These are phyloP conservation scores for Brachyptera putata DNA, from an alignment of 2,888 invertebrate species.

Conservation along the genomic window DNA sequence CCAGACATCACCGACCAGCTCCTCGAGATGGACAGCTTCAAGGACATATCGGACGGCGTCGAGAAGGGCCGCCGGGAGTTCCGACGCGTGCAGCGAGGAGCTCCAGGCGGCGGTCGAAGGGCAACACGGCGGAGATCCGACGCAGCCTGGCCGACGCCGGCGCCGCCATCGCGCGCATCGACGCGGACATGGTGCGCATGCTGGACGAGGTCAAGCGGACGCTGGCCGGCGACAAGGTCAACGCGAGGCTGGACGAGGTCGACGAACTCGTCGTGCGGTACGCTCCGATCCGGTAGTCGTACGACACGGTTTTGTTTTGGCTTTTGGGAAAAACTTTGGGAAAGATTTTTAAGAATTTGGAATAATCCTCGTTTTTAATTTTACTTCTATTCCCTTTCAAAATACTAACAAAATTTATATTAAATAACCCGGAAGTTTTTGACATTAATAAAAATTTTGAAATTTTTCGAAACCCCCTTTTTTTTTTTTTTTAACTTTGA, in stretches of 20 bases:
- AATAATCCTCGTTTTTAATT: no score
- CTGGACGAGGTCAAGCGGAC: not conserved
- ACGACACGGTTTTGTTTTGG: no score
- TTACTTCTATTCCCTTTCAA: no score
- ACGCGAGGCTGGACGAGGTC: not conserved
- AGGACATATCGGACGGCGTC: constrained; percentile 5
- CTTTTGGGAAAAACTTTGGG: no score
- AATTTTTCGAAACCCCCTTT: no score
- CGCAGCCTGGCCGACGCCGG: not conserved
- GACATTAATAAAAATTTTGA: no score
- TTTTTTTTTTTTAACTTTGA: no score
- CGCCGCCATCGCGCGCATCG: not conserved
- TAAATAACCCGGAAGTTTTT: no score
- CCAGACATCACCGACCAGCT: constrained; percentile 13
- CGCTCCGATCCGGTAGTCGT: constrained; percentile 11
- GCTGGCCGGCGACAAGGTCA: constrained; percentile 4
- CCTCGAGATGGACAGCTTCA: not conserved
- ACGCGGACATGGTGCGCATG: constrained; percentile 3
- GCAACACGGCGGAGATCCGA: not conserved
- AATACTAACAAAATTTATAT: no score
- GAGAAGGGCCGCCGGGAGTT: not conserved
- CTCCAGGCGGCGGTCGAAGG: constrained; percentile 5
- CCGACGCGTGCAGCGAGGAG: not conserved
- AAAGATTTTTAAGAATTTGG: no score
- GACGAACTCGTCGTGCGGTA: constrained; percentile 5